Evolutionary conservation across 2,797 vertebrate species (phyloP).

Genomic region (Hippoglossus hippoglossus): DNA sequence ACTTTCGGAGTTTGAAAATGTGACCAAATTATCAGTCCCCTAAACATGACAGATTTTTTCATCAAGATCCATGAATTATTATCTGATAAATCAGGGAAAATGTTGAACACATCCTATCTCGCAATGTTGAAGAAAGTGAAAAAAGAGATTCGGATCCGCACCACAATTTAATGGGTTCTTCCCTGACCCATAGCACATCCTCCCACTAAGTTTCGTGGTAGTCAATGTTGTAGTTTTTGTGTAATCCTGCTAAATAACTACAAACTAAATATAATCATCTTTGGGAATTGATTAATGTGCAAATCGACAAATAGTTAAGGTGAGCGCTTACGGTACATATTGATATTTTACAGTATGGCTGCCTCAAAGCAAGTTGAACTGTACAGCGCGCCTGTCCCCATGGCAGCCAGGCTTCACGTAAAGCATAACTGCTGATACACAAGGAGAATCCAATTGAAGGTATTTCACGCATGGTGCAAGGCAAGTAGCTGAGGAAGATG

Average conservation of each 20-base stretch:
- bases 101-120: no score
- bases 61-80: no score
- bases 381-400: slow-evolving; percentile 25
- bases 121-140: no score
- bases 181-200: no score
- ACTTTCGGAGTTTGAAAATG: slow-evolving; percentile 37
- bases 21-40: background rate
- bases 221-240: no score
- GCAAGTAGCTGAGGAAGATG: slow-evolving; percentile 61
- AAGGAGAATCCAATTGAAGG: slow-evolving; percentile 76
- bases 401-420: slow-evolving; percentile 44
- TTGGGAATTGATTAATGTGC: slow-evolving; percentile 12
- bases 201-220: no score
- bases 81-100: no score
- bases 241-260: no score
- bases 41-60: no score
- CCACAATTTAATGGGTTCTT: no score
- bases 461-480: slow-evolving; percentile 76
- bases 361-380: slow-evolving; percentile 39
- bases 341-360: slow-evolving; percentile 26
- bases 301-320: background rate
- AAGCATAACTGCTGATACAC: slow-evolving; percentile 64
- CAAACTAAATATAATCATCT: no score
- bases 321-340: slow-evolving; percentile 19
- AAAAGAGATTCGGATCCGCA: no score